These are phyloP conservation scores for Pristionchus maxplancki DNA, from an alignment of 2,888 invertebrate species.

Conservation along the genomic window DNA sequence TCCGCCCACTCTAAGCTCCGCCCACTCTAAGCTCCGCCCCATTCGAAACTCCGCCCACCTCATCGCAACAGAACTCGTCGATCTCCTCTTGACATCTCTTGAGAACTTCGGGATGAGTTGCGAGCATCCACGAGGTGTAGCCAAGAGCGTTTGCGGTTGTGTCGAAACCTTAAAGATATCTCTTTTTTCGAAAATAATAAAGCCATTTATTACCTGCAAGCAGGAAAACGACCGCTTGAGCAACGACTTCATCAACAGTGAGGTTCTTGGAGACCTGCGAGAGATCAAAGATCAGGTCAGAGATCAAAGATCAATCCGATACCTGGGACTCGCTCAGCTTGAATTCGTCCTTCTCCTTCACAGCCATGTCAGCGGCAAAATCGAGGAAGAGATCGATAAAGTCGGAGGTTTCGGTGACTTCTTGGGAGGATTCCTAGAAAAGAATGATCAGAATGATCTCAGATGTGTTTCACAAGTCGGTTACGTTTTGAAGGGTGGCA, in stretches of 20 bases:
- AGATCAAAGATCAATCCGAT: not conserved
- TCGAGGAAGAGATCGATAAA: conserved; percentile 71
- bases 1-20: too few species aligned
- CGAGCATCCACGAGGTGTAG: conserved; percentile 45
- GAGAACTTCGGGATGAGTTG: not conserved
- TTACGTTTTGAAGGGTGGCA: not conserved
- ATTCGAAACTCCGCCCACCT: not conserved
- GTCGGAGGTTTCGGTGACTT: conserved; percentile 53
- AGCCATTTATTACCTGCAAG: not conserved
- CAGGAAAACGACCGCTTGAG: conserved; percentile 22
- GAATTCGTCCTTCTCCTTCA: conserved; percentile 18
- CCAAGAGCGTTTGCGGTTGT: conserved; percentile 46
- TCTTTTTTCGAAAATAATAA: not conserved
- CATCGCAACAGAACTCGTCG: conserved; percentile 34
- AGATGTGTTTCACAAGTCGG: not conserved
- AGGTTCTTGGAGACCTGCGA: conserved; percentile 12
- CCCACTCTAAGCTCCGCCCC: not conserved
- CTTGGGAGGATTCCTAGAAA: conserved; percentile 3
- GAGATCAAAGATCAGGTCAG: not conserved
- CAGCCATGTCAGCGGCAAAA: conserved; percentile 57
- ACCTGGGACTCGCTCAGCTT: conserved; percentile 36
- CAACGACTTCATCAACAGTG: conserved; percentile 47
- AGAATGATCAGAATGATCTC: not conserved
- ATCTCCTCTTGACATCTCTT: conserved; percentile 44
- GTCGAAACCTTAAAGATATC: conserved; percentile 22